Evolutionary conservation across 2,888 invertebrate species (phyloP).

Genomic region (Myopa testacea): DNA sequence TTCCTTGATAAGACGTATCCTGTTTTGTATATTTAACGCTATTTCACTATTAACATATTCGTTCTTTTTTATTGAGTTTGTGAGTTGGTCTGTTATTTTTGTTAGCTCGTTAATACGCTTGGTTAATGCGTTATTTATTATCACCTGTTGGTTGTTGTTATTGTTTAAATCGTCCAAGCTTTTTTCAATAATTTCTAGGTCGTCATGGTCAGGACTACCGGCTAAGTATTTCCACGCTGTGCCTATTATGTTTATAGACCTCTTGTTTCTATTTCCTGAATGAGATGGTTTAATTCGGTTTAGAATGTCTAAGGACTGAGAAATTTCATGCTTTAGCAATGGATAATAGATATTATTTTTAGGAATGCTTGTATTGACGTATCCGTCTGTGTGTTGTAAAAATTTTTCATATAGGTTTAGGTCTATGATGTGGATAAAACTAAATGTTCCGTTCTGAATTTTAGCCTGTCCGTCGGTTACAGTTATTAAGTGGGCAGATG

Average conservation of each 20-base stretch:
- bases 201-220: slow-evolving; percentile 6
- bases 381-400: neutral
- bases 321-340: neutral
- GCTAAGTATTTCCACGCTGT: neutral
- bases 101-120: slow-evolving; percentile 23
- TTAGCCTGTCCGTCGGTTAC: neutral
- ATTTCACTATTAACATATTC: slow-evolving; percentile 25
- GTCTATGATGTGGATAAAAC: neutral
- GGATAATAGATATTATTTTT: neutral
- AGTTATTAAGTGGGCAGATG: neutral
- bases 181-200: slow-evolving; percentile 12
- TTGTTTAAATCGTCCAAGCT: slow-evolving; percentile 10
- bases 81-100: slow-evolving; percentile 10
- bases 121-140: slow-evolving; percentile 22
- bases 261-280: neutral
- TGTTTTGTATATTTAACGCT: slow-evolving; percentile 33
- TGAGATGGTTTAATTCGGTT: neutral
- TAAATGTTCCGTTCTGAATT: neutral
- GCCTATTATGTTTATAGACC: neutral
- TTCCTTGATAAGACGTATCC: slow-evolving; percentile 24
- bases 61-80: slow-evolving; percentile 25
- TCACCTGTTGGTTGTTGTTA: slow-evolving; percentile 23
- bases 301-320: neutral
- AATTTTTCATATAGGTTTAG: neutral
- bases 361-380: neutral